phyloP scores from a whole-genome alignment of 2,888 invertebrate genomes.

The Sinopyrophorus schimmeli region DNA sequence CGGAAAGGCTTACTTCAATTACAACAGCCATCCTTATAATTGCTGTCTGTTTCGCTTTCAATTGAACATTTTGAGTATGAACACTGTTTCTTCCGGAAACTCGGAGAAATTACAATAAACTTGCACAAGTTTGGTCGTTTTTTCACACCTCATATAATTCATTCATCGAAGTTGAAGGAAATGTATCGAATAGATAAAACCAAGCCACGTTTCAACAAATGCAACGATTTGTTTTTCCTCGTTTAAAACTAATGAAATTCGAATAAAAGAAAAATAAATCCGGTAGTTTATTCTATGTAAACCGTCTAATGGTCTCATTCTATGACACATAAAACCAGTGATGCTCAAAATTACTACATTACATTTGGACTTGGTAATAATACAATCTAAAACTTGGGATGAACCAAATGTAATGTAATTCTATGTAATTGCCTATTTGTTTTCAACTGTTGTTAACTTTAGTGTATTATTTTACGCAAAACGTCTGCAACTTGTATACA shows the following conservation, averaged over 20 bases:
- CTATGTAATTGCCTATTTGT: slow-evolving; percentile 32
- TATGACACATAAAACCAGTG: slow-evolving; percentile 38
- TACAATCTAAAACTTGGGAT: slow-evolving; percentile 35
- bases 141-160: slow-evolving; percentile 16
- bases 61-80: slow-evolving; percentile 25
- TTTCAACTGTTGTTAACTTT: slow-evolving; percentile 30
- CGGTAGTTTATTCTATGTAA: slow-evolving; percentile 29
- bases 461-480: slow-evolving; percentile 21
- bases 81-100: slow-evolving; percentile 1
- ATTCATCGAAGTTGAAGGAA: slow-evolving; percentile 9
- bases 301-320: slow-evolving; percentile 27
- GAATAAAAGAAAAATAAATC: slow-evolving; percentile 28
- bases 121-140: slow-evolving; percentile 4
- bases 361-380: slow-evolving; percentile 36
- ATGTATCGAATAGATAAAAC: slow-evolving; percentile 17
- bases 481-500: slow-evolving; percentile 21
- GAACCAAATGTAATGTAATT: slow-evolving; percentile 38
- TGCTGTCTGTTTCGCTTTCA: slow-evolving; percentile 29
- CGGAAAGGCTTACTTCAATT: slow-evolving; percentile 31
- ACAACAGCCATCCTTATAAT: slow-evolving; percentile 30
- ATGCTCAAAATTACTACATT: slow-evolving; percentile 39
- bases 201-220: slow-evolving; percentile 11
- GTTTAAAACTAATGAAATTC: slow-evolving; percentile 25
- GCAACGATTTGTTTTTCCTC: slow-evolving; percentile 22
- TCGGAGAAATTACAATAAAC: slow-evolving; percentile 10